Percentiles rank a stretch among this genome's conserved stretches.
Conservation (phyloP, 1,140 invertebrate genomes). For the Polypedilum pembai region DNA sequence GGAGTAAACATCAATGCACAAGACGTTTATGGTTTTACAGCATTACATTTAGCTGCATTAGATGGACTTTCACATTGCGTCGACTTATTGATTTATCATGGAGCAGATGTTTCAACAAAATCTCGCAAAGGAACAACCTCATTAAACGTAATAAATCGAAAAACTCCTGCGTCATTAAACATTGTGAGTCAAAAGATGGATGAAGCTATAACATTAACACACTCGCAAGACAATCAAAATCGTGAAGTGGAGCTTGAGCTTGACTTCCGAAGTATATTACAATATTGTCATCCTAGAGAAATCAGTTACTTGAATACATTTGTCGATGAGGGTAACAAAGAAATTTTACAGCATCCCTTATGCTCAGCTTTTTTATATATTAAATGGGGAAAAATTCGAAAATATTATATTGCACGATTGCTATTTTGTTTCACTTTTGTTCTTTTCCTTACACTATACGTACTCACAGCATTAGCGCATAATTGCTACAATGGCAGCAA, state of each 20-base stretch:
- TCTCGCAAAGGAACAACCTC: conserved; percentile 76
- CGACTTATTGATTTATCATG: conserved; percentile 70
- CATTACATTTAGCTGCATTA: conserved; percentile 76
- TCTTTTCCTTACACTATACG: conserved; percentile 66
- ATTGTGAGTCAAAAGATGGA: conserved; percentile 70
- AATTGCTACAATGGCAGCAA: conserved; percentile 70
- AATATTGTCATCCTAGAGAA: conserved; percentile 68
- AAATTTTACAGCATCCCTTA: conserved; percentile 70
- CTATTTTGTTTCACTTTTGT: conserved; percentile 74
- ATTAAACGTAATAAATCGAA: conserved; percentile 70
- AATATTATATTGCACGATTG: conserved; percentile 71
- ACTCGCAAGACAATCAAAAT: conserved; percentile 64
- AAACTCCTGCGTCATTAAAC: conserved; percentile 70
- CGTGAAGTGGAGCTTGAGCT: conserved; percentile 72
- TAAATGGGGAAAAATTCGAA: conserved; percentile 84
- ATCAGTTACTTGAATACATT: conserved; percentile 75
- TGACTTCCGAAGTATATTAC: conserved; percentile 69
- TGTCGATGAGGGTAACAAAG: conserved; percentile 74
- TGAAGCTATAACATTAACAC: conserved; percentile 66
- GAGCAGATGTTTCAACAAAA: conserved; percentile 74
- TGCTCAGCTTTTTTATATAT: conserved; percentile 75
- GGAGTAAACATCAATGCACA: conserved; percentile 75
- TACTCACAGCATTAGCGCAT: conserved; percentile 65
- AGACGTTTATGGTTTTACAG: conserved; percentile 83
- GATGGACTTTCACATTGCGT: conserved; percentile 78